Evolutionary conservation across 2,888 invertebrate genomes (phyloP).

Genomic region (Micoletzkya japonica): DNA sequence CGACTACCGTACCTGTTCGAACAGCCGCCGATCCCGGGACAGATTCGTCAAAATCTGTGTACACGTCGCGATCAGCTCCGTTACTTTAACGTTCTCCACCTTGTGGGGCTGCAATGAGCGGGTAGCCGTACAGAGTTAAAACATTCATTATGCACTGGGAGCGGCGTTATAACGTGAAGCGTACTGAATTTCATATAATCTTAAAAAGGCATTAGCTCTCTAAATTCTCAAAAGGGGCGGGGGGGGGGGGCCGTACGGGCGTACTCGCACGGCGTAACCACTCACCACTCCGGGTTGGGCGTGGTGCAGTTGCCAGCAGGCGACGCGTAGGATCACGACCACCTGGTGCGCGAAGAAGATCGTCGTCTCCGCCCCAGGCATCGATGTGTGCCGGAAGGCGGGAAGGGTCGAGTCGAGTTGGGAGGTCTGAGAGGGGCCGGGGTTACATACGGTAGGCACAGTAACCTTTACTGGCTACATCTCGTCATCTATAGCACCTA

Average conservation of each 20-base stretch:
- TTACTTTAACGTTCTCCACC: conserved; percentile 42
- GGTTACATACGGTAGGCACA: background rate
- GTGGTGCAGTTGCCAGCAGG: conserved; percentile 37
- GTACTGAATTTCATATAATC: no score
- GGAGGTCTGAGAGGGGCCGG: conserved; percentile 30
- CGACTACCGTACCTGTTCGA: conserved; percentile 12
- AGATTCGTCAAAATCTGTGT: conserved; percentile 32
- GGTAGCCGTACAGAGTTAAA: no score
- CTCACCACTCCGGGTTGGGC: conserved; percentile 29
- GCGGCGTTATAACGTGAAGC: no score
- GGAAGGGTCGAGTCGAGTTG: conserved; percentile 35
- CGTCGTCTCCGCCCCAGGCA: conserved; percentile 1
- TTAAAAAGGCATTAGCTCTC: no score
- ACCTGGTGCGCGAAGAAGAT: conserved; percentile 38
- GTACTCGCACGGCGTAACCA: no score
- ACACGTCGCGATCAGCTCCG: conserved; percentile 37
- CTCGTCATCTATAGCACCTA: no score
- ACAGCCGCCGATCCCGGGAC: conserved; percentile 30
- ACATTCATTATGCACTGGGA: no score
- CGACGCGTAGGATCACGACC: conserved; percentile 40
- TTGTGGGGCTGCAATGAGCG: conserved; percentile 34
- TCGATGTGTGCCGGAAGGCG: conserved; percentile 36
- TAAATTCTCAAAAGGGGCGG: no score
- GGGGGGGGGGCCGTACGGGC: no score
- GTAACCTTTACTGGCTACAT: no score